phyloP scores from a whole-genome alignment of 2,888 invertebrate species.

The Platerodrilus igneus region DNA sequence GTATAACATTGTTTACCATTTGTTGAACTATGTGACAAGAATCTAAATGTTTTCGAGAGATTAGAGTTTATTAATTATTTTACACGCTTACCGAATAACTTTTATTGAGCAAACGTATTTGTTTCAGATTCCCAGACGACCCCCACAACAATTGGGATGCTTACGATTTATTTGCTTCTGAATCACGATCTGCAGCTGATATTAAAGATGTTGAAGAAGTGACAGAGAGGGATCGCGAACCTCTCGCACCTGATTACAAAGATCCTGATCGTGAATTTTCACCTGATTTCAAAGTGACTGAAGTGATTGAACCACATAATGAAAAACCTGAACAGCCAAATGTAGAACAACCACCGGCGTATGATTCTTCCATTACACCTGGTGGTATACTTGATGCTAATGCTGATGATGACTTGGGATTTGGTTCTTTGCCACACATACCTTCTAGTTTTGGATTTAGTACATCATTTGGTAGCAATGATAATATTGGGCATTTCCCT shows the following conservation, averaged over 20 bases:
- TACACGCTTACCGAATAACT: no score
- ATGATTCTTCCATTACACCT: conserved; percentile 29
- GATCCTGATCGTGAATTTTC: conserved; percentile 37
- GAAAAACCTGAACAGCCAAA: conserved; percentile 33
- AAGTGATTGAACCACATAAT: conserved; percentile 30
- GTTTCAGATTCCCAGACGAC: no score
- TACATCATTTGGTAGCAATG: conserved; percentile 16
- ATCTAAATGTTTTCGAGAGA: no score
- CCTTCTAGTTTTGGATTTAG: conserved; percentile 30
- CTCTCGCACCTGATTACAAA: conserved; percentile 39
- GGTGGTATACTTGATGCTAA: conserved; percentile 39
- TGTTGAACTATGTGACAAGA: no score
- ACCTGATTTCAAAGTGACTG: no score
- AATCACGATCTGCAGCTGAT: conserved; percentile 9
- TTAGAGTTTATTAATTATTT: no score
- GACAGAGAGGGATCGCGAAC: conserved; percentile 36
- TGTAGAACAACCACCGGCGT: conserved; percentile 15
- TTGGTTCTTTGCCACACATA: conserved; percentile 15
- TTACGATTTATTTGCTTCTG: conserved; percentile 10
- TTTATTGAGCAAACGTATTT: no score
- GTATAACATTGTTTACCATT: no score
- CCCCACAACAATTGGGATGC: no score
- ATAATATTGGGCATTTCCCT: conserved; percentile 8
- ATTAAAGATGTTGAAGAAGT: conserved; percentile 15
- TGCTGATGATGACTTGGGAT: conserved; percentile 26